A percentile compares a stretch with the other conserved stretches of the same genome.
Conservation (phyloP, 2,888 invertebrate genomes). For the Elmis aenea region DNA sequence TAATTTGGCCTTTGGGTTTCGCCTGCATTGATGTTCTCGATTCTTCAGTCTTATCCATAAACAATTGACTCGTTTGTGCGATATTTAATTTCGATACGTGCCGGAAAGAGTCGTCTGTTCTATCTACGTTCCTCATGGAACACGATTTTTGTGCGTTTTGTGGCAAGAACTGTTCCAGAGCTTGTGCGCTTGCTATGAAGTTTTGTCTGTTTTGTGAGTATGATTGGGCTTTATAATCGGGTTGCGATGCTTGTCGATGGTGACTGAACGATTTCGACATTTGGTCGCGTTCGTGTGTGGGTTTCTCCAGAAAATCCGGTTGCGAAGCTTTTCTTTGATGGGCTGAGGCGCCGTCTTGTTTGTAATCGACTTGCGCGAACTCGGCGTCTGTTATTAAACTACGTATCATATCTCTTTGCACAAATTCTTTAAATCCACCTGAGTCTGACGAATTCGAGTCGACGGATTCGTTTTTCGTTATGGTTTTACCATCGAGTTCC, state of each 20-base stretch:
- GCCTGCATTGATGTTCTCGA: conserved; percentile 23
- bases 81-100: conserved; percentile 21
- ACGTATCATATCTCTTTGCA: conserved; percentile 37
- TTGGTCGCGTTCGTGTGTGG: conserved; percentile 27
- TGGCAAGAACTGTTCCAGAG: conserved; percentile 41
- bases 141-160: conserved; percentile 38
- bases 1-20: conserved; percentile 33
- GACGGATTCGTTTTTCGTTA: conserved; percentile 44
- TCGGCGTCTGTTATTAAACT: too few species aligned
- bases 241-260: conserved; percentile 39
- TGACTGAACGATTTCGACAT: conserved; percentile 32
- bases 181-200: conserved; percentile 42
- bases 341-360: conserved; percentile 17
- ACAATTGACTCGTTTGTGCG: conserved; percentile 15
- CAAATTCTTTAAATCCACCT: conserved; percentile 47
- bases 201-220: conserved; percentile 32
- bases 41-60: conserved; percentile 31
- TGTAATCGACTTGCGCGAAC: conserved; percentile 21
- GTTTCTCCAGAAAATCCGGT: conserved; percentile 34
- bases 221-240: conserved; percentile 32
- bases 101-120: conserved; percentile 17
- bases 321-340: conserved; percentile 43
- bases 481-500: conserved; percentile 37
- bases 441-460: conserved; percentile 48
- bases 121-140: conserved; percentile 10